A percentile compares a stretch with the other conserved stretches of the same genome.
Conservation (phyloP, 2,113 vertebrate genomes). For the Aldabrachelys gigantea region DNA sequence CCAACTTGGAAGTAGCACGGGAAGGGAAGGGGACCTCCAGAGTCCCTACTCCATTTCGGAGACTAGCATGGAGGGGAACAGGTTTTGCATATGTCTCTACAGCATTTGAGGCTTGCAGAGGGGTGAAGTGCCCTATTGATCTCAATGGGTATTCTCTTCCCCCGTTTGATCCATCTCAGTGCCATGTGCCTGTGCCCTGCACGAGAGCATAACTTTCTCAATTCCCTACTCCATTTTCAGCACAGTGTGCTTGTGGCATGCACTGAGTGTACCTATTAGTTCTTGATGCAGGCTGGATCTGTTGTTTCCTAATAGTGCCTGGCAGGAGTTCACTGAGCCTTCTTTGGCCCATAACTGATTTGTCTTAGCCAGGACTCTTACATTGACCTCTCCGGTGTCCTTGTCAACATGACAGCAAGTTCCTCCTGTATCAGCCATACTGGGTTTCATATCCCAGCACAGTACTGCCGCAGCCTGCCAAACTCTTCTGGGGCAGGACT, state of each 20-base stretch:
- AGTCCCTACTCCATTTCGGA: neutral
- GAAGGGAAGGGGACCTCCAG: neutral
- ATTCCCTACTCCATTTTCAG: neutral
- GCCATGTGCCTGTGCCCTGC: neutral
- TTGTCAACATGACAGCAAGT: neutral
- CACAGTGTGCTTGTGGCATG: neutral
- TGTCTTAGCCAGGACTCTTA: neutral
- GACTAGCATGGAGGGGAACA: neutral
- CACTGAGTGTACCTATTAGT: neutral
- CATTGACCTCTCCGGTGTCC: neutral
- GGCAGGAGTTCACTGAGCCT: neutral
- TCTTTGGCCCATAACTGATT: neutral
- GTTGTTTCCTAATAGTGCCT: neutral
- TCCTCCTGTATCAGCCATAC: neutral
- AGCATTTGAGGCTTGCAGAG: neutral
- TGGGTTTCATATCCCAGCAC: neutral
- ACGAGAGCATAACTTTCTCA: neutral
- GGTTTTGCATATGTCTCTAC: neutral
- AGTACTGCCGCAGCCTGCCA: neutral
- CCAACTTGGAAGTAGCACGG: neutral
- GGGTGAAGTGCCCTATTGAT: neutral
- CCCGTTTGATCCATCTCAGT: accelerated
- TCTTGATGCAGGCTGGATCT: neutral
- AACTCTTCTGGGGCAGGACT: neutral
- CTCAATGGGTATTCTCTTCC: neutral